Evolutionary conservation across 2,797 vertebrate species (phyloP), one percentile per base, ranked within the genome.

Genomic region (Hozukius guyotensis): DNA sequence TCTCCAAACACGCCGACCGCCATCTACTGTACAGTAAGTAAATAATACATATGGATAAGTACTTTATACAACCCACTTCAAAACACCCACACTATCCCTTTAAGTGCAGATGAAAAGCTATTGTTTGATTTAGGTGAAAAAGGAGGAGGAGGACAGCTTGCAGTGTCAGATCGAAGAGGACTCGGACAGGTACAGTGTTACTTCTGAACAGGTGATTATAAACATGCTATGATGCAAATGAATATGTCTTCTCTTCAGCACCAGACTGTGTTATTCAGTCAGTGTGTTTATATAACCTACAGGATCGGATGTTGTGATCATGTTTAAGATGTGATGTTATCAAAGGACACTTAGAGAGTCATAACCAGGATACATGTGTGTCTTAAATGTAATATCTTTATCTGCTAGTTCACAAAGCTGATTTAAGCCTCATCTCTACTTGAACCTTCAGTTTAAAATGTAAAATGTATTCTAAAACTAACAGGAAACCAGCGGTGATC

Each of bases 81-180:
- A 46, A 46, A 46, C 42, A 46, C 16, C 42, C 16, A 46, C 16
- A 46, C 42, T 46, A 46, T 24, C 11, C 59, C 85, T 90, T 91
- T 89, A 88, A 87, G 16, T 11, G 38, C 14, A 11, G 68, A 82
- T 89, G 29, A 88, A 87, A 85, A 63, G 2, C 4, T 52, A 80
- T 79, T 81, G 78, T 25, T 79, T 85, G 82, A 90, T 82, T 14
- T 78, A 62, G 83, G 75, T 80, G 63, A 86, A 88, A 80, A 77
- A 72, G 77, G 52, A 81, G 34, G 59, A 59, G 16, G 42, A 77
- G 71, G 14, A 42, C 38, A 42, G 38, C 38, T 0, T 42, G 38
- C 38, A 42, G 38, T 42, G 14, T 42, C 14, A 6, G 38, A 42
- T 42, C 13, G 6, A 42, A 16, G 38, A 42, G 38, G 38, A 42